Conservation (phyloP, 2,797 vertebrate species). For the Acipenser transmontanus region DNA sequence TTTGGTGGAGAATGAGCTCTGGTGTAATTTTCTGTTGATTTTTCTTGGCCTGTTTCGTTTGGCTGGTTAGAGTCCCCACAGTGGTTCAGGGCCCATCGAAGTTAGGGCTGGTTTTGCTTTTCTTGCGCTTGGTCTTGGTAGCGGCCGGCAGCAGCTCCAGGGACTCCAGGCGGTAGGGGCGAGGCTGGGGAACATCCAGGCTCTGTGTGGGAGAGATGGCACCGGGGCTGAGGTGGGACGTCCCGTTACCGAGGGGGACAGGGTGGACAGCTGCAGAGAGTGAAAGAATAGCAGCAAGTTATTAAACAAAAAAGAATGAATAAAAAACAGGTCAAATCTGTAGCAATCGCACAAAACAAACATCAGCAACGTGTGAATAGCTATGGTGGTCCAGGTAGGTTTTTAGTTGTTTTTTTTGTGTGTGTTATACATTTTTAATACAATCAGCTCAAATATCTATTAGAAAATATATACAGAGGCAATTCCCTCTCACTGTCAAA, state of each 20-base stretch:
- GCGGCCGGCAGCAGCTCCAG: conserved; percentile 44
- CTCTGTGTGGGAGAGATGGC: conserved; percentile 23
- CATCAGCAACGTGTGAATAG: no score
- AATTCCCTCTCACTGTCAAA: no score
- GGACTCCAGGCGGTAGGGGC: conserved; percentile 78
- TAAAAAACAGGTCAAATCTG: background rate
- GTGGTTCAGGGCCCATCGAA: conserved; percentile 39
- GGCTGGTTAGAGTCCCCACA: no score
- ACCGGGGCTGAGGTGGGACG: conserved; percentile 40
- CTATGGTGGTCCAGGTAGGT: background rate
- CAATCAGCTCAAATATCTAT: no score
- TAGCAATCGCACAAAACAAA: background rate
- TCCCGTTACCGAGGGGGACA: conserved; percentile 34
- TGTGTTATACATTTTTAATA: background rate
- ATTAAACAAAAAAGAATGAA: background rate
- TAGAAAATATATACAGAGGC: no score
- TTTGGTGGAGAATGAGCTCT: no score
- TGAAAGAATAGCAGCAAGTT: conserved; percentile 10
- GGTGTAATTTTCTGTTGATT: no score
- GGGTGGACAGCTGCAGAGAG: conserved; percentile 46
- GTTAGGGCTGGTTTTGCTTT: conserved; percentile 52
- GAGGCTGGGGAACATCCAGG: conserved; percentile 56
- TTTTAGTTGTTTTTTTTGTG: background rate
- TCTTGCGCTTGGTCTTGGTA: conserved; percentile 65
- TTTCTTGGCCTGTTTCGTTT: no score